Base-by-base conservation (phyloP, 2,888 invertebrate genomes). In the Mythimna lalbum region DNA sequence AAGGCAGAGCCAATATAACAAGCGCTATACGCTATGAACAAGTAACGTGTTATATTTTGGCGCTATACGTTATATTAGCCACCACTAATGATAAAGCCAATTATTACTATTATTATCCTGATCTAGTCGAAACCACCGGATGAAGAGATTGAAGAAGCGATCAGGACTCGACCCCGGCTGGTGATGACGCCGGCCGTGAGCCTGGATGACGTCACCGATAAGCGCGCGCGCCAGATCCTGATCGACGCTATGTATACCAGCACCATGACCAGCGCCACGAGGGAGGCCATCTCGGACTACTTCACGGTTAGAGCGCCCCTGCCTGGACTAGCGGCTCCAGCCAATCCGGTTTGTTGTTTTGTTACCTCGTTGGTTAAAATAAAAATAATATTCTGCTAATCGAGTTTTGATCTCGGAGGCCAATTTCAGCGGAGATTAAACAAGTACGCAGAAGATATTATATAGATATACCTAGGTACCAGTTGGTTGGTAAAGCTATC, bases 111-210 rank as follows among this genome's bases (percentile, higher is more conserved):
- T 55, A 19, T n/a, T 19, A 55, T 55, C 5, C 17, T 55, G n/a
- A 31, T 36, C 19, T 53, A 78, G 78, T 53, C 65, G 9, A 65
- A 36, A 10, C 78, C 27, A 4, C 49, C 53, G 33, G 93, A 93
- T 65, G 19, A 47, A 4, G 89, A 83, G 0, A 85, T 76, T 5
- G 84, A 84, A 17, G n/a, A 83, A 0, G 88, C 82, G 0, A 89
- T 88, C 49, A 83, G 76, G 47, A 91, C 90, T 0, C 86, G 93
- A 0, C 93, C 93, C 0, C 92, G 94, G 0, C 77, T 90, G 7
- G 86, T 93, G 19, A 90, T 93, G 90, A 90, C 93, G 0, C 93
- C 93, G 0, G 89, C 90, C 0, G 87, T 91, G 39, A 88, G 90
- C 57, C 76, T 94, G 86, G 94, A 93, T 63, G 93, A 92, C 76